Evolutionary conservation across 2,797 vertebrate genomes (phyloP), one percentile per base, ranked within the genome.

Genomic region (Phataginus tricuspis): DNA sequence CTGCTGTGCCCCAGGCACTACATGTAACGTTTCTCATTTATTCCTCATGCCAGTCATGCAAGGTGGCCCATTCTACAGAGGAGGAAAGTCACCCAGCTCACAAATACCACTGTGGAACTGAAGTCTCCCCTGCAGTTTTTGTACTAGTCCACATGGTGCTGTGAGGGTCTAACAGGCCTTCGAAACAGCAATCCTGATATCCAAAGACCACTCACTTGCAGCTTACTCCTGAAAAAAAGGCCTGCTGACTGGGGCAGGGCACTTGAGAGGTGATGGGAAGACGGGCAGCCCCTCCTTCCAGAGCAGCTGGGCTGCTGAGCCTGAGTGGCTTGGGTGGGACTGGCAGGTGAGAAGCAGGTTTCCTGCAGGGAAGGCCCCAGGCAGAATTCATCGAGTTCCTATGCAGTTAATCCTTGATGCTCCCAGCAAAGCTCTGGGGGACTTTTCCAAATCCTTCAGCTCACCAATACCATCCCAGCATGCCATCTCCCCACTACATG

Each of bases 261-360:
- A 25, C 19, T 1, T 0, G 57, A 53, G 29, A n/a, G 42, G 12
- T 0, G 2, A 29, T 12, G 12, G 14, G 18, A 2, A 5, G 13
- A 6, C 51, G 25, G 19, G 31, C 23, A 71, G 75, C 51, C 12
- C 74, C 34, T 6, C 45, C 23, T 42, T 85, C 11, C 85, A 18
- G 45, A 87, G 39, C 39, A 57, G 37, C 59, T 51, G 51, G 53
- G 15, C n/a, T 25, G 37, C 21, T 25, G 64, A 85, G 34, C 45
- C 37, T 31, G 18, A 31, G 37, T 42, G 18, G 71, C 34, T 34
- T 63, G 59, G 19, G 21, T 61, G 68, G 27, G 45, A 39, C 0
- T n/a, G 23, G 34, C 61, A 59, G 21, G 61, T 31, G 55, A 45
- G 71, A 61, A 6, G 18, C 21, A 27, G 21, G 10, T 18, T 49